Percentiles rank a stretch among this genome's conserved stretches.
These are phyloP conservation scores for Chironomus riparius DNA, from an alignment of 2,888 invertebrate genomes.

Conservation along the genomic window DNA sequence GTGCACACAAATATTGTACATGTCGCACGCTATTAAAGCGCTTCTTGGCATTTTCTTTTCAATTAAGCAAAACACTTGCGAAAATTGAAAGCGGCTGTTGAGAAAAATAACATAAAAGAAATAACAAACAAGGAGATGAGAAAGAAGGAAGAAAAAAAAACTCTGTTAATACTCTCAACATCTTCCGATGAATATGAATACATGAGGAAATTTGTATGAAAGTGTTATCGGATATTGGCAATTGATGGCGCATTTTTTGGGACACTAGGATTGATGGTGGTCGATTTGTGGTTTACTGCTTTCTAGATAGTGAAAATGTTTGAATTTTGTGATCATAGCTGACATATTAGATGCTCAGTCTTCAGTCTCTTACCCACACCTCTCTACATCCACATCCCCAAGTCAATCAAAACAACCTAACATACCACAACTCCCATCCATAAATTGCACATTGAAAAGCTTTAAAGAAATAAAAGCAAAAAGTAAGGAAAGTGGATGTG, in stretches of 20 bases:
- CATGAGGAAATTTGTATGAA: neutral
- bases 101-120: neutral
- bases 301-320: too few species aligned
- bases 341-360: too few species aligned
- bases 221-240: neutral
- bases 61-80: slow-evolving; percentile 13
- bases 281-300: too few species aligned
- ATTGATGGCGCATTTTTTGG: too few species aligned
- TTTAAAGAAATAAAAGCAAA: neutral
- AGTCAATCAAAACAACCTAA: too few species aligned
- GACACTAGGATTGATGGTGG: too few species aligned
- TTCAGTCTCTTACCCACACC: too few species aligned
- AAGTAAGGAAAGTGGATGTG: neutral
- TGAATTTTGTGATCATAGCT: too few species aligned
- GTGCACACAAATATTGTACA: neutral
- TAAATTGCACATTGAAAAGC: too few species aligned
- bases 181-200: neutral
- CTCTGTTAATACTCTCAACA: neutral
- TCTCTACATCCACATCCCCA: too few species aligned
- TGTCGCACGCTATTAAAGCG: slow-evolving; percentile 8
- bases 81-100: slow-evolving; percentile 16
- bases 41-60: slow-evolving; percentile 12
- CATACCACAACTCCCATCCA: too few species aligned
- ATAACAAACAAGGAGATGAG: neutral
- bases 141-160: neutral